phyloP scores from a whole-genome alignment of 2,113 vertebrate genomes.

The Rousettus leschenaultii region DNA sequence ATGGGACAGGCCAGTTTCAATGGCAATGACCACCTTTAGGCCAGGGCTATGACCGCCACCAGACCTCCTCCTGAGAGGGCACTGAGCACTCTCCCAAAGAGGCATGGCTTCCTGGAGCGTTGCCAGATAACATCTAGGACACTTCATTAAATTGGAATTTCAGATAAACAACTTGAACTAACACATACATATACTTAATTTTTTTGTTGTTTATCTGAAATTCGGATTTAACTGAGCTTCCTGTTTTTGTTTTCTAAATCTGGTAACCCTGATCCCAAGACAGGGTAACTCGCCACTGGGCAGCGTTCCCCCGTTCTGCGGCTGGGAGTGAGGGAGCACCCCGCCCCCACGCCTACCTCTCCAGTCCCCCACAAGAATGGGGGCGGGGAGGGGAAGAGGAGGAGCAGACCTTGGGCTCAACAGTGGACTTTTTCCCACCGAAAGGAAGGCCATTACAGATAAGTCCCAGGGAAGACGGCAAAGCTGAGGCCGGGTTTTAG shows the following conservation, averaged over 20 bases:
- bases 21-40: background rate
- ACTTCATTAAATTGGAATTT: background rate
- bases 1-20: background rate
- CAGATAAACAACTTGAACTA: background rate
- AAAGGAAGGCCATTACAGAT: background rate
- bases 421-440: background rate
- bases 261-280: background rate
- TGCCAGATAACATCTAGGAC: background rate
- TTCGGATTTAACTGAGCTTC: background rate
- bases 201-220: background rate
- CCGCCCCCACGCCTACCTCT: too few species aligned
- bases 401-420: background rate
- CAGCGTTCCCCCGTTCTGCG: accelerated
- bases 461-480: background rate
- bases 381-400: accelerated
- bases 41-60: background rate
- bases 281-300: background rate
- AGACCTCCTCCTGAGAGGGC: background rate
- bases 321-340: background rate
- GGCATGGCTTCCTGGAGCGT: background rate
- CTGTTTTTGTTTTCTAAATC: background rate
- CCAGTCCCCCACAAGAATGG: too few species aligned
- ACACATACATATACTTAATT: background rate
- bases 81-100: background rate
- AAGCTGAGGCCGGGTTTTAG: background rate